Base-by-base conservation (phyloP, 2,113 vertebrate genomes). In the Scortum barcoo region DNA sequence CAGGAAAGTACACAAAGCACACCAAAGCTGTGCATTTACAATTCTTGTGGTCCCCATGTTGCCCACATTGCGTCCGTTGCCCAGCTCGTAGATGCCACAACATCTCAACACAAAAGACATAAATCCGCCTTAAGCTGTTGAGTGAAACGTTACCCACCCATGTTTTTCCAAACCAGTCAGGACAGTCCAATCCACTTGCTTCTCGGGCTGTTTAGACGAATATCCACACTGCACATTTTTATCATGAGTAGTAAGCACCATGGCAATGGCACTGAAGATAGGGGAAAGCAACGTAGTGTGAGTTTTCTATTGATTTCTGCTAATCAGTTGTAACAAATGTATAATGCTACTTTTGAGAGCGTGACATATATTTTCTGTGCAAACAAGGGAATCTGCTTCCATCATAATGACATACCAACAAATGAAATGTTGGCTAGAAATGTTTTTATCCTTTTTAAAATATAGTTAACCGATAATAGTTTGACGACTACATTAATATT, bases 161-260 rank as follows among this genome's bases (percentile, higher is more conserved):
- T 71, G 62, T 79, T 85, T 80, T 78, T 76, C 56, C 70, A 89
- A 86, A 84, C 60, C 66, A 80, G 78, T 82, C 76, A 51, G 73
- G 81, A 62, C 61, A 75, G 69, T 87, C 80, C 80, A 48, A 84
- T 74, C 68, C 72, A 80, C 77, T 89, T 54, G 53, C 72, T 84
- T 62, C 76, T 70, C 51, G 63, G 56, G n/a, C 78, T 81, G 81
- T 80, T 88, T 46, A 65, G 75, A 86, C 68, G 72, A 85, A 86
- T 20, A 72, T 80, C 75, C 63, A 67, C 50, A 33, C 16, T 22
- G 56, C 61, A 83, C 12, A 36, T 76, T 73, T 83, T 85, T 28
- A 70, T 66, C 26, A 57, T 28, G 44, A 7, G n/a, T 56, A 66
- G 57, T 30, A 48, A 66, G 68, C 80, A 58, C 77, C 53, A 67